Evolutionary conservation across 2,888 invertebrate species (phyloP).

Genomic region (Cyaniris semiargus): DNA sequence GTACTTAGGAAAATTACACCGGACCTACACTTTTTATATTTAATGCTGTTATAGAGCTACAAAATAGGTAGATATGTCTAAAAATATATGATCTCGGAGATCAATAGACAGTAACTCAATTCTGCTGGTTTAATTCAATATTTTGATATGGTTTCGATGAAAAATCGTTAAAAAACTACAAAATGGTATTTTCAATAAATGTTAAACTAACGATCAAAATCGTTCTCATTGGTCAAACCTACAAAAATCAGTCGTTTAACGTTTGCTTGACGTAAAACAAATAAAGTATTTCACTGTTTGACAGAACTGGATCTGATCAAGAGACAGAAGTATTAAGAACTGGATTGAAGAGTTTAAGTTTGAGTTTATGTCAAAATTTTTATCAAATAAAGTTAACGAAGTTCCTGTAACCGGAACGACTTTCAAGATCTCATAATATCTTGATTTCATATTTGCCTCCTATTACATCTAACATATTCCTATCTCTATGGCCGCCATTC

Average conservation of each 20-base stretch:
- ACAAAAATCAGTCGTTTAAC: too few species aligned
- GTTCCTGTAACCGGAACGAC: too few species aligned
- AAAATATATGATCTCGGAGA: background rate
- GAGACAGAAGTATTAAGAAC: too few species aligned
- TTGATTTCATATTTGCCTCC: too few species aligned
- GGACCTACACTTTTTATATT: background rate
- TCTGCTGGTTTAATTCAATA: too few species aligned
- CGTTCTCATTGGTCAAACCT: background rate
- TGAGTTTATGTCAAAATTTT: background rate
- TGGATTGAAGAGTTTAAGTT: background rate
- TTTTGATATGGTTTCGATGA: too few species aligned
- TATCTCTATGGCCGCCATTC: background rate
- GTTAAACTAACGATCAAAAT: too few species aligned
- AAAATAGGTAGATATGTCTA: background rate
- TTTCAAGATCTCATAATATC: too few species aligned
- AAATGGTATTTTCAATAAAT: too few species aligned
- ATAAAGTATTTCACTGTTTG: background rate
- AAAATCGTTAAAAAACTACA: too few species aligned
- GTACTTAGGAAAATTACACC: slow-evolving; percentile 6
- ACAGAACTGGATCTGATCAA: background rate
- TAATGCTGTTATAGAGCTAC: background rate
- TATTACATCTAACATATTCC: background rate
- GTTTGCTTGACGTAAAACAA: too few species aligned
- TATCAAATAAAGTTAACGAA: background rate
- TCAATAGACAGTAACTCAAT: too few species aligned